Conservation (phyloP, 2,113 vertebrate species). For the Turnix velox region DNA sequence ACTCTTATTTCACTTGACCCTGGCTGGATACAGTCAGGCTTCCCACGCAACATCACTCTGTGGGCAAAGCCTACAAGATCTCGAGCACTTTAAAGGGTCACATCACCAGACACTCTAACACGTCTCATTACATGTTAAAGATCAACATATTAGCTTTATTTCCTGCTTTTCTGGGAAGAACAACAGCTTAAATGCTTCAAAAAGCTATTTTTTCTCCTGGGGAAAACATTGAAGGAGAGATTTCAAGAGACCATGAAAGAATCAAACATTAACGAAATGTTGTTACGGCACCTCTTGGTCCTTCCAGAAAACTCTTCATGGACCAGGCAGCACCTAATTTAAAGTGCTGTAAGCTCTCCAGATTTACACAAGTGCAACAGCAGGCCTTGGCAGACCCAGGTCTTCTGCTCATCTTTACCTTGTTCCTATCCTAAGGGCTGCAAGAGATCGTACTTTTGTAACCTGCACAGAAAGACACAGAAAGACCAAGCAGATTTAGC, state of each 20-base stretch:
- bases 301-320: slow-evolving; percentile 40
- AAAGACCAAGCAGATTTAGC: slow-evolving; percentile 52
- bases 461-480: slow-evolving; percentile 71
- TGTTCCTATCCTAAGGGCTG: slow-evolving; percentile 63
- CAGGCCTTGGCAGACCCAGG: slow-evolving; percentile 57
- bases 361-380: slow-evolving; percentile 43
- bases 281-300: slow-evolving; percentile 2
- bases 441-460: slow-evolving; percentile 61
- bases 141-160: background rate
- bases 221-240: slow-evolving; percentile 6
- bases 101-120: background rate
- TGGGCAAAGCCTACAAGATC: slow-evolving; percentile 18
- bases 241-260: slow-evolving; percentile 18
- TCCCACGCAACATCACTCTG: background rate
- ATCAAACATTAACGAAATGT: background rate
- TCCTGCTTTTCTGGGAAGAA: slow-evolving; percentile 2
- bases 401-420: slow-evolving; percentile 60
- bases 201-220: slow-evolving; percentile 19
- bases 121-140: background rate
- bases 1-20: background rate
- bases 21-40: background rate
- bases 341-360: slow-evolving; percentile 38
- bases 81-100: background rate
- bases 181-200: slow-evolving; percentile 1
- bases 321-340: slow-evolving; percentile 40